Evolutionary conservation across 53 echinoderm and acorn worm species (phyloP).

Genomic region (Actinopyga echinites): DNA sequence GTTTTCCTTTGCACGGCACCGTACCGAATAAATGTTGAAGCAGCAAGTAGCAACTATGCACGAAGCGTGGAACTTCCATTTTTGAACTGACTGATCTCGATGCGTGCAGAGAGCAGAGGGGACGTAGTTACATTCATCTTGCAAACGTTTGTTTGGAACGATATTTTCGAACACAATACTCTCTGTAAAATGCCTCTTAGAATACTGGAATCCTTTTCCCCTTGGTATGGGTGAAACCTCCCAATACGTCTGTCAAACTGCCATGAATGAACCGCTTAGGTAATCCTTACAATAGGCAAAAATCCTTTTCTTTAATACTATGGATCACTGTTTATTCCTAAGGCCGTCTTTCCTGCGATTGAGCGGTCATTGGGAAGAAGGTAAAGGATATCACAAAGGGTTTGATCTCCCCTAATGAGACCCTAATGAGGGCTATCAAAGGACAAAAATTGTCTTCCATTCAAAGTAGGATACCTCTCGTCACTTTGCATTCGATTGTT

Average conservation of each 20-base stretch:
- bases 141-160: neutral
- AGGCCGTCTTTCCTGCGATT: neutral
- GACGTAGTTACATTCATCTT: neutral
- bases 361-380: neutral
- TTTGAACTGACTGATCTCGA: too few species aligned
- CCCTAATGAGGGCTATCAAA: slow-evolving; percentile 26
- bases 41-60: too few species aligned
- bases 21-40: too few species aligned
- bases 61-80: too few species aligned
- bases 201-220: neutral
- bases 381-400: neutral
- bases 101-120: too few species aligned
- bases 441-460: neutral
- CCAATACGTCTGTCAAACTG: neutral
- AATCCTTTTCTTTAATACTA: neutral
- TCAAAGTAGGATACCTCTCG: too few species aligned
- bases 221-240: neutral
- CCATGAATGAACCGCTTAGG: slow-evolving; percentile 14
- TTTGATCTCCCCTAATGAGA: slow-evolving; percentile 7
- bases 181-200: too few species aligned
- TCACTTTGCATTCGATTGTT: neutral
- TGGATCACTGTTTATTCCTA: slow-evolving; percentile 2
- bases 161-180: too few species aligned
- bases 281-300: neutral
- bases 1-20: too few species aligned